Conservation (phyloP, 2,888 invertebrate genomes). For the Melanostoma scalare region DNA sequence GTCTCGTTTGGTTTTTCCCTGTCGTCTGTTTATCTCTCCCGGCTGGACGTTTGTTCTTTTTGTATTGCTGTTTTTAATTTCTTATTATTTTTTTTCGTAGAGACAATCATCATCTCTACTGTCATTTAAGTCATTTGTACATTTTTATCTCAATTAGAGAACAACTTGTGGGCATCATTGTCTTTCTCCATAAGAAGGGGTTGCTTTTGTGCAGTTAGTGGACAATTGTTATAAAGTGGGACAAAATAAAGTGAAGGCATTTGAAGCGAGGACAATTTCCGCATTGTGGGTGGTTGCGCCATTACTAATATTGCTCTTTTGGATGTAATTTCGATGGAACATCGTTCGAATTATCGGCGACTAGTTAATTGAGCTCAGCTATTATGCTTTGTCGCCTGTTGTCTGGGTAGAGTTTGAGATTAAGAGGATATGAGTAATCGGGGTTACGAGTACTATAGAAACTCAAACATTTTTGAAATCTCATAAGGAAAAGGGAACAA, state of each 20-base stretch:
- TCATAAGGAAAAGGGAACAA: too few species aligned
- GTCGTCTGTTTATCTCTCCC: conserved; percentile 2
- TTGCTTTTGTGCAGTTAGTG: conserved; percentile 28
- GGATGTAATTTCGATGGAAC: background rate
- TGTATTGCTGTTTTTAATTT: conserved; percentile 57
- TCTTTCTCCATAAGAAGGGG: conserved; percentile 24
- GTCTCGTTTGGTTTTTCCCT: conserved; percentile 22
- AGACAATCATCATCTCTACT: conserved; percentile 45
- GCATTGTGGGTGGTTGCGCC: conserved; percentile 43
- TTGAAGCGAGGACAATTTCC: conserved; percentile 26
- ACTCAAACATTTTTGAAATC: too few species aligned
- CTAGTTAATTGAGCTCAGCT: too few species aligned
- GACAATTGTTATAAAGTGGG: conserved; percentile 60
- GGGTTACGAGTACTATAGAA: too few species aligned
- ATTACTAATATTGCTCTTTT: background rate
- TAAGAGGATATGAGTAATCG: too few species aligned
- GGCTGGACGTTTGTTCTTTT: conserved; percentile 33
- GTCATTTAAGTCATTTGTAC: conserved; percentile 61
- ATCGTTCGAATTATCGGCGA: too few species aligned
- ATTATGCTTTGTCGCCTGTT: too few species aligned
- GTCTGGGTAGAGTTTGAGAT: too few species aligned
- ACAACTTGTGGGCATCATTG: conserved; percentile 61
- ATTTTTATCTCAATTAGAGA: conserved; percentile 67
- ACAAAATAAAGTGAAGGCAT: conserved; percentile 31
- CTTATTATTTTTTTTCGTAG: conserved; percentile 24